Percentiles rank a stretch among this genome's conserved stretches.
phyloP scores from a whole-genome alignment of 2,797 vertebrate species.

The Carcharodon carcharias region DNA sequence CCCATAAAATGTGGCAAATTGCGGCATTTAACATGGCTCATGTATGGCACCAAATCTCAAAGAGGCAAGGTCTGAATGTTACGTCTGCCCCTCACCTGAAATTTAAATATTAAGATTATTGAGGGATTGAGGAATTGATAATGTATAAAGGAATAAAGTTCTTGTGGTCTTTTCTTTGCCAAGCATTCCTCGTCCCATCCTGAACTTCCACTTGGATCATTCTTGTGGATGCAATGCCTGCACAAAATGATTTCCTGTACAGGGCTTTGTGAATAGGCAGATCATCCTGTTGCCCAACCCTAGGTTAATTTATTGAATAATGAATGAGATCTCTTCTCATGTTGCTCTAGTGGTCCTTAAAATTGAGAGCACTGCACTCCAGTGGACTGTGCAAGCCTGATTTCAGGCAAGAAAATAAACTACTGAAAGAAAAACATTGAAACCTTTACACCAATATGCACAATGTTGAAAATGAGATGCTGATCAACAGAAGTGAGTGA shows the following conservation, averaged over 20 bases:
- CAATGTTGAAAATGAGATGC: neutral
- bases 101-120: neutral
- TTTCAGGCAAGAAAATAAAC: neutral
- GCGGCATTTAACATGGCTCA: neutral
- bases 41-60: neutral
- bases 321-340: neutral
- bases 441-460: neutral
- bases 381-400: neutral
- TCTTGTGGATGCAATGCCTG: neutral
- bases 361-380: neutral
- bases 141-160: neutral
- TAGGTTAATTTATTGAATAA: neutral
- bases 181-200: neutral
- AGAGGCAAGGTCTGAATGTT: neutral
- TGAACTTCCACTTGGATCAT: neutral
- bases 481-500: neutral
- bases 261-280: neutral
- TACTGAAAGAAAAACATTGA: neutral
- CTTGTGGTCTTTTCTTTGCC: neutral
- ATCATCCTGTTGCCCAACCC: neutral
- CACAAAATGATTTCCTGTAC: neutral
- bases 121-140: neutral
- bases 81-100: neutral
- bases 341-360: neutral
- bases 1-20: neutral